phyloP scores from a whole-genome alignment of 2,113 vertebrate species.

The Triplophysa rosa region DNA sequence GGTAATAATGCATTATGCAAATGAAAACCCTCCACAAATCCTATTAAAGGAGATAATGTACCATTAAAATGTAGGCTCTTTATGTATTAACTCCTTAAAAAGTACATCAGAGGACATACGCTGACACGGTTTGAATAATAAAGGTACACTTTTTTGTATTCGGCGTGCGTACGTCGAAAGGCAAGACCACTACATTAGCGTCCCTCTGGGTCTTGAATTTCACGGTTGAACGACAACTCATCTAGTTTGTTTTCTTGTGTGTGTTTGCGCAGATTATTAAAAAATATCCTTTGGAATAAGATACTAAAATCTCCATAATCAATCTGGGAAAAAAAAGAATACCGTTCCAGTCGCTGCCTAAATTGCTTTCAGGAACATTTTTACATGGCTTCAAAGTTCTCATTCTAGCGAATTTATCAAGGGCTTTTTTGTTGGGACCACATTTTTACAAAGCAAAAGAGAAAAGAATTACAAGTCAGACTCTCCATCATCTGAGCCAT shows the following conservation, averaged over 20 bases:
- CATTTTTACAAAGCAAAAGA: background rate
- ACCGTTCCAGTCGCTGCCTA: background rate
- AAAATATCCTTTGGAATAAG: conserved; percentile 11
- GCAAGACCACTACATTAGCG: background rate
- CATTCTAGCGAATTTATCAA: background rate
- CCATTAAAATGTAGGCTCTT: conserved; percentile 24
- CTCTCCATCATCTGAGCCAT: background rate
- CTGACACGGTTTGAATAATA: background rate
- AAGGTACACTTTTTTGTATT: background rate
- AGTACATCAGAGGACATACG: background rate
- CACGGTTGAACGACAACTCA: background rate
- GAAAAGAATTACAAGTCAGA: background rate
- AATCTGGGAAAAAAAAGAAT: conserved; percentile 4
- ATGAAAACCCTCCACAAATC: conserved; percentile 4
- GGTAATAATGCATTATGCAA: conserved; percentile 47
- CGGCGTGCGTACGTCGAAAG: background rate
- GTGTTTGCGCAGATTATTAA: conserved; percentile 4
- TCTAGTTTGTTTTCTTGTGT: conserved; percentile 4
- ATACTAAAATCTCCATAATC: background rate
- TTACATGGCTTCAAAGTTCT: conserved; percentile 3
- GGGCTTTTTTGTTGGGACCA: background rate
- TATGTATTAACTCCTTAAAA: conserved; percentile 27
- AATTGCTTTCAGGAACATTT: conserved; percentile 4
- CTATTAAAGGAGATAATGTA: conserved; percentile 42
- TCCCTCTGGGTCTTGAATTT: background rate